phyloP scores from a whole-genome alignment of 2,797 vertebrate genomes.

The Rhyacichthys aspro region DNA sequence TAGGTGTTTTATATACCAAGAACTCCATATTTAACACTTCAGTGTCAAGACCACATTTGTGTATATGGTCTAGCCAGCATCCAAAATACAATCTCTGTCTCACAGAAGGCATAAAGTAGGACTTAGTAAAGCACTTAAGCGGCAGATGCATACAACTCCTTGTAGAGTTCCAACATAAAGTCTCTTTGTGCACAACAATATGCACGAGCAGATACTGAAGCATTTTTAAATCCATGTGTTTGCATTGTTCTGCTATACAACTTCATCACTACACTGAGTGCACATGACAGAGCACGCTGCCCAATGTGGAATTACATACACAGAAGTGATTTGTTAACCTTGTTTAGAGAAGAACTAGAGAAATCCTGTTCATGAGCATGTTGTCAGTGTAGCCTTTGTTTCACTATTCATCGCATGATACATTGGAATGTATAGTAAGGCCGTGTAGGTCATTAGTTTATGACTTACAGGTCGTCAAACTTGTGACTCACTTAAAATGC shows the following conservation, averaged over 20 bases:
- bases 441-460: constrained; percentile 38
- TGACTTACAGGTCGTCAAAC: constrained; percentile 27
- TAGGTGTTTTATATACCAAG: neutral
- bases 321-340: constrained; percentile 64
- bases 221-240: constrained; percentile 42
- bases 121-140: constrained; percentile 31
- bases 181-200: constrained; percentile 16
- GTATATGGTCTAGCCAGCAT: constrained; percentile 46
- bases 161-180: constrained; percentile 20
- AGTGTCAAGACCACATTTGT: constrained; percentile 5
- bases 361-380: constrained; percentile 30
- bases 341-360: constrained; percentile 53
- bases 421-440: constrained; percentile 19
- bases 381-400: constrained; percentile 48
- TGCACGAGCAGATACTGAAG: constrained; percentile 13
- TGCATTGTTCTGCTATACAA: constrained; percentile 41
- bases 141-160: constrained; percentile 36
- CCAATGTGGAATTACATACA: constrained; percentile 51
- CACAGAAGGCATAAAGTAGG: constrained; percentile 29
- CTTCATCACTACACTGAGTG: constrained; percentile 48
- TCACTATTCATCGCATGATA: constrained; percentile 31
- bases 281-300: constrained; percentile 53
- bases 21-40: too few species aligned
- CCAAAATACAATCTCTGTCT: constrained; percentile 37
- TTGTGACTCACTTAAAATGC: constrained; percentile 12